Conservation (phyloP, 1,140 invertebrate genomes). For the Phymorhynchus buccinoides region DNA sequence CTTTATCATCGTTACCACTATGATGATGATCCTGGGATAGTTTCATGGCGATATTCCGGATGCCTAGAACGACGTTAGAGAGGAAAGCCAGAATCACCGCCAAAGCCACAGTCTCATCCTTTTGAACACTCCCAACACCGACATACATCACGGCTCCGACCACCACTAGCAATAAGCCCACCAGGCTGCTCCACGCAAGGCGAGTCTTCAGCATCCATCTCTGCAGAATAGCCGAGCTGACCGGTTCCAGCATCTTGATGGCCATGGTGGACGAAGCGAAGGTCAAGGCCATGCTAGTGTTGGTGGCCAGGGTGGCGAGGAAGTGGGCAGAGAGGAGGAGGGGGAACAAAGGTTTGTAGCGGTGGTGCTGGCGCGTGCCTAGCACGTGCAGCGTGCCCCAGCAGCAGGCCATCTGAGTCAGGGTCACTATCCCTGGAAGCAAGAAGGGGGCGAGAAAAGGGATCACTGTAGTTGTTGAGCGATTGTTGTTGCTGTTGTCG, state of each 20-base stretch:
- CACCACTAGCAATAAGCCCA: constrained; percentile 38
- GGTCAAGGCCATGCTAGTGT: constrained; percentile 44
- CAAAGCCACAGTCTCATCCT: not conserved
- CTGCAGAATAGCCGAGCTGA: constrained; percentile 37
- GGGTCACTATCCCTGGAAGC: not conserved
- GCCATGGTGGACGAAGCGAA: constrained; percentile 44
- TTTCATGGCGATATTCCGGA: constrained; percentile 38
- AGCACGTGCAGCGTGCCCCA: not conserved
- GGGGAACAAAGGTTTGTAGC: not conserved
- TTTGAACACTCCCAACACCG: not conserved
- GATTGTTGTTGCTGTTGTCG: too few species aligned
- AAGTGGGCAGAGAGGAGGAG: constrained; percentile 23
- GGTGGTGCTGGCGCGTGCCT: too few species aligned
- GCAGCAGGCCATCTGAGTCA: not conserved
- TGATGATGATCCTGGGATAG: too few species aligned
- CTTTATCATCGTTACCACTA: too few species aligned
- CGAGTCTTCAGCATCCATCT: constrained; percentile 1
- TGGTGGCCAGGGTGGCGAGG: constrained; percentile 43
- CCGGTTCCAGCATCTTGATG: constrained; percentile 47
- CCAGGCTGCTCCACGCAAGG: not conserved
- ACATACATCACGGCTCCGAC: constrained; percentile 38
- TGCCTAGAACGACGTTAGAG: constrained; percentile 45
- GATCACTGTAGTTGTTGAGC: too few species aligned
- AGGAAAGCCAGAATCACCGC: constrained; percentile 34
- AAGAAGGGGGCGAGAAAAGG: not conserved